These are phyloP conservation scores for Conus canariensis DNA, from an alignment of 2,888 invertebrate species.

Conservation along the genomic window DNA sequence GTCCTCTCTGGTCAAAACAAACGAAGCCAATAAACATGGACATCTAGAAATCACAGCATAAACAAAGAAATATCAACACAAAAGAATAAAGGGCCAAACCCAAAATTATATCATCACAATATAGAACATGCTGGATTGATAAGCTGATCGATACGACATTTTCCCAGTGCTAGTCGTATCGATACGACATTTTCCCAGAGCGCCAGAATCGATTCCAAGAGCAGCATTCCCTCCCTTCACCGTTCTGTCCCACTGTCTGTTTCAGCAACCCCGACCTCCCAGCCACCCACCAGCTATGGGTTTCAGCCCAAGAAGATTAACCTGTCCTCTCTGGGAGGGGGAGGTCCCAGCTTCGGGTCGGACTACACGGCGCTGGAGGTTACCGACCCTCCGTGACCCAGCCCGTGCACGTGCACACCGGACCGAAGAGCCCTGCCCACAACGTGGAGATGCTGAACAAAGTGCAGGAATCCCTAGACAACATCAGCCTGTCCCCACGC, in stretches of 20 bases:
- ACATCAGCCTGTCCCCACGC: constrained; percentile 53
- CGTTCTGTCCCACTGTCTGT: background rate
- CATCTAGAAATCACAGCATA: too few species aligned
- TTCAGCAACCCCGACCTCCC: constrained; percentile 46
- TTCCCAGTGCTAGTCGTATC: too few species aligned
- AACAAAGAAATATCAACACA: too few species aligned
- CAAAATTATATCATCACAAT: too few species aligned
- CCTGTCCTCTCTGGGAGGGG: constrained; percentile 66
- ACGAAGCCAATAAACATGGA: too few species aligned
- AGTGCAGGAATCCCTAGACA: constrained; percentile 57
- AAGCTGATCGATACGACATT: too few species aligned
- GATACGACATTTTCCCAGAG: too few species aligned
- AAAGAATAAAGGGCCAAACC: too few species aligned
- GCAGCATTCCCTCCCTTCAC: too few species aligned
- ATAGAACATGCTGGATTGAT: too few species aligned
- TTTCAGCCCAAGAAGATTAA: constrained; percentile 66
- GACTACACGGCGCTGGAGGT: constrained; percentile 48
- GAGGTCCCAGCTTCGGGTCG: constrained; percentile 63
- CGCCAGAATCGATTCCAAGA: too few species aligned
- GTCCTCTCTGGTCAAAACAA: too few species aligned
- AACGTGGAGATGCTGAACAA: constrained; percentile 50
- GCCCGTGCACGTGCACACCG: constrained; percentile 42
- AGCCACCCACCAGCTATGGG: constrained; percentile 50
- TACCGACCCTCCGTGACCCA: constrained; percentile 19
- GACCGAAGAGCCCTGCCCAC: constrained; percentile 32